Base-by-base conservation (phyloP, 2,888 invertebrate genomes). In the Sarcophaga caerulescens region DNA sequence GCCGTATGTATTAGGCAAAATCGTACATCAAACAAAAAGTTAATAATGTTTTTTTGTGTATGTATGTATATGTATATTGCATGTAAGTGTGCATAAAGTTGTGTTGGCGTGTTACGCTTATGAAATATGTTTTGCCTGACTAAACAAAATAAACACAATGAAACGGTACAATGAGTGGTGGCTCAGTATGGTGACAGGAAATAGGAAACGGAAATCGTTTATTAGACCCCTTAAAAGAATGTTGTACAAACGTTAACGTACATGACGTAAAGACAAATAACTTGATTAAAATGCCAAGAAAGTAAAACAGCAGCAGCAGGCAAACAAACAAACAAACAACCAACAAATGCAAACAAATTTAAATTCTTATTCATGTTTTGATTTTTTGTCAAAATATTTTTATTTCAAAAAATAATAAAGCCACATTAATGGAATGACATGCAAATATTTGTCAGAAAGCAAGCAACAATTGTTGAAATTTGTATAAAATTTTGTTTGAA, bases 161-260 rank as follows among this genome's bases (percentile, higher is more conserved):
- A 35, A 35, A 2, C 35, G 8, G 57, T 21, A 44, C 21, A 35
- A 35, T 5, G 19, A 62, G 52, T 69, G 5, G 68, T 47, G 68
- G 25, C 25, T 23, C 11, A 4, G 25, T 23, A 78, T 47, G 44
- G 73, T 65, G 65, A 68, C 69, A 74, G 81, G 85, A 85, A 85
- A 81, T 85, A 77, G 69, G 77, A 81, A 85, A 74, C 69, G 85
- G 85, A 85, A 81, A 75, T 65, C 74, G 59, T 85, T 85, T 75
- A 70, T 75, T 70, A 78, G 47, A 52, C 47, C 75, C 59, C 35
- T 10, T 35, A 35, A 35, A 82, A 76, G 63, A 63, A 78, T 68
- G 66, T 62, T 78, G 35, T 71, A 14, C 35, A 35, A 35, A 35
- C 35, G 44, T 62, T 66, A 60, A 44, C n/a, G 35, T 65, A 81